These are phyloP conservation scores for Apostichopus japonicus DNA, from an alignment of 35 echinoderm and acorn worm species.

Conservation along the genomic window DNA sequence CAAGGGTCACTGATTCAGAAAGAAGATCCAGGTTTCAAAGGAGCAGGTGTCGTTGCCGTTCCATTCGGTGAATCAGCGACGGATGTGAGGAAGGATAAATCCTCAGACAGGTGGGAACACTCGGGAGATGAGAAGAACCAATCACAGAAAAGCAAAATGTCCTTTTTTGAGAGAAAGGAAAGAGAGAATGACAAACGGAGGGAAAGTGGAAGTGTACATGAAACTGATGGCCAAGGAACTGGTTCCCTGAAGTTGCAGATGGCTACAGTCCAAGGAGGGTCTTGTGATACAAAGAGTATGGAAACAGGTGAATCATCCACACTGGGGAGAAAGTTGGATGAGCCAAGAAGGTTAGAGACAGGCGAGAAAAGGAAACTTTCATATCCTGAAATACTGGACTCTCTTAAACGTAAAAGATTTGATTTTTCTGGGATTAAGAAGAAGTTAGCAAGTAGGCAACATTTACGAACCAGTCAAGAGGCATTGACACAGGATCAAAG, in stretches of 20 bases:
- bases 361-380: neutral
- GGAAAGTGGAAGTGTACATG: neutral
- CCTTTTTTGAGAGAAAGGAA: neutral
- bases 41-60: too few species aligned
- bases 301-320: neutral
- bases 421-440: neutral
- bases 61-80: too few species aligned
- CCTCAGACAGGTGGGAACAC: too few species aligned
- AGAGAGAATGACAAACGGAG: neutral
- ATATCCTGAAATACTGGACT: conserved; percentile 1
- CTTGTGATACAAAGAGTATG: neutral
- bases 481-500: neutral
- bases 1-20: neutral
- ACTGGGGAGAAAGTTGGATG: neutral
- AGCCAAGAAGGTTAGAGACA: neutral
- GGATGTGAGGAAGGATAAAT: too few species aligned
- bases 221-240: neutral
- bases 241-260: neutral
- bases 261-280: neutral
- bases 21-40: too few species aligned
- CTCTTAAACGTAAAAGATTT: neutral
- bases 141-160: neutral
- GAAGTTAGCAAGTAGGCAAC: neutral
- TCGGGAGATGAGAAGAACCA: too few species aligned
- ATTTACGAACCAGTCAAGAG: neutral